Conservation (phyloP, 2,888 invertebrate species). For the Drosophila monieri region DNA sequence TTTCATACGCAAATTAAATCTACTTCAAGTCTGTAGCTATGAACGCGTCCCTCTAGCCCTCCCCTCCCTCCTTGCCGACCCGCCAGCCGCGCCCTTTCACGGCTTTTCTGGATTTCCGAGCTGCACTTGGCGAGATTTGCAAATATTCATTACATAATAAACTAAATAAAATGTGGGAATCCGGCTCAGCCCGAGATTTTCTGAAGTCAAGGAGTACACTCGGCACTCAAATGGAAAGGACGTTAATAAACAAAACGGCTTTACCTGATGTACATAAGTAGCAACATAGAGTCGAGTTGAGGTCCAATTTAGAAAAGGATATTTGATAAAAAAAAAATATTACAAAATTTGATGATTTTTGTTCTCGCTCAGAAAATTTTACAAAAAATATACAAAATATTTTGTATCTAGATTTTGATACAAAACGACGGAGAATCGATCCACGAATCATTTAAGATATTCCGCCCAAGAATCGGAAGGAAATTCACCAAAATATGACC, state of each 20-base stretch:
- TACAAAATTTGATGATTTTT: too few relatives aligned
- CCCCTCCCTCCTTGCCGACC: not conserved
- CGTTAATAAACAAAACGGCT: conserved; percentile 7
- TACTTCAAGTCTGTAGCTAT: conserved; percentile 58
- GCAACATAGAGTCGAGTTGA: not conserved
- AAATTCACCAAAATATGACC: too few relatives aligned
- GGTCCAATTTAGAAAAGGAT: not conserved
- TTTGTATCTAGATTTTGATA: too few relatives aligned
- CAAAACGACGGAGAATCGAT: too few relatives aligned
- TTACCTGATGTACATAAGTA: not conserved
- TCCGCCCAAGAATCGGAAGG: too few relatives aligned
- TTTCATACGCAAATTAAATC: conserved; percentile 77
- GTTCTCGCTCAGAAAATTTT: too few relatives aligned
- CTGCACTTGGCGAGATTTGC: conserved; percentile 48
- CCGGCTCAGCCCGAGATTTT: conserved; percentile 13
- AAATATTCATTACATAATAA: conserved; percentile 77
- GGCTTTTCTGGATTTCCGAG: not conserved
- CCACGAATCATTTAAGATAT: too few relatives aligned
- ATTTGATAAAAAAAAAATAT: too few relatives aligned
- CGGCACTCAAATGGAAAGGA: not conserved
- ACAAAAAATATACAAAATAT: too few relatives aligned
- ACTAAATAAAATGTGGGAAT: conserved; percentile 65
- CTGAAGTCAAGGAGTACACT: conserved; percentile 15
- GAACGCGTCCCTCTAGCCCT: conserved; percentile 2
- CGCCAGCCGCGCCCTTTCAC: conserved; percentile 24